A percentile compares a stretch with the other conserved stretches of the same genome.
These are phyloP conservation scores for Arctocebus calabarensis DNA, from an alignment of 2,797 vertebrate species.

Conservation along the genomic window DNA sequence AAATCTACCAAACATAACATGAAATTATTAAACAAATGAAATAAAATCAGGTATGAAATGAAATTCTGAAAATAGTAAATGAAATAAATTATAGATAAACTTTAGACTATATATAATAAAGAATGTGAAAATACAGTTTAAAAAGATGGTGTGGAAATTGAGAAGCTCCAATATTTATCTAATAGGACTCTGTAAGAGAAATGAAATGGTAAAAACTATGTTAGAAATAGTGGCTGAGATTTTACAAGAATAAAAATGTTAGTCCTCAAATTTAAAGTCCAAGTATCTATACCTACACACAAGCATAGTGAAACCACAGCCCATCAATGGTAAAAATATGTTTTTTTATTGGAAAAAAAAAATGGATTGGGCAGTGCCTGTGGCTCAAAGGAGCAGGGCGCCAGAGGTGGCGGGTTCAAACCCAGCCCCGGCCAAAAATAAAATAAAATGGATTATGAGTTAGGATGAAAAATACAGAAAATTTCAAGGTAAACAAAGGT, in stretches of 20 bases:
- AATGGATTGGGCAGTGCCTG: not conserved
- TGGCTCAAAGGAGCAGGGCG: too few species aligned
- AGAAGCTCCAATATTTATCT: not conserved
- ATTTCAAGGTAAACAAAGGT: conserved; percentile 14
- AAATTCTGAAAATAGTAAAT: not conserved
- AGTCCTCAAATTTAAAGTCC: not conserved
- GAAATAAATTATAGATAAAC: not conserved
- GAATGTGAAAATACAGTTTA: not conserved
- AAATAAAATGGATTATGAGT: not conserved
- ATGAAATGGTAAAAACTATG: not conserved
- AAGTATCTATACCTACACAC: not conserved
- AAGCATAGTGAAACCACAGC: not conserved
- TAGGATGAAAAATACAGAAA: conserved; percentile 30
- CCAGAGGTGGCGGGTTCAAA: too few species aligned
- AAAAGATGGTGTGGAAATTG: not conserved
- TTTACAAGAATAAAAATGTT: conserved; percentile 28
- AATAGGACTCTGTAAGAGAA: not conserved
- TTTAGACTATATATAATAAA: not conserved
- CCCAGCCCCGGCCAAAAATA: too few species aligned
- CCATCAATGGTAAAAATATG: not conserved
- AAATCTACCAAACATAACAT: not conserved
- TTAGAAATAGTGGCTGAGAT: not conserved
- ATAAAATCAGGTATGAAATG: not conserved
- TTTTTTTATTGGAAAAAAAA: not conserved
- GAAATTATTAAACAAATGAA: not conserved